phyloP scores from a whole-genome alignment of 2,797 vertebrate species.

The Scarus forsteni region DNA sequence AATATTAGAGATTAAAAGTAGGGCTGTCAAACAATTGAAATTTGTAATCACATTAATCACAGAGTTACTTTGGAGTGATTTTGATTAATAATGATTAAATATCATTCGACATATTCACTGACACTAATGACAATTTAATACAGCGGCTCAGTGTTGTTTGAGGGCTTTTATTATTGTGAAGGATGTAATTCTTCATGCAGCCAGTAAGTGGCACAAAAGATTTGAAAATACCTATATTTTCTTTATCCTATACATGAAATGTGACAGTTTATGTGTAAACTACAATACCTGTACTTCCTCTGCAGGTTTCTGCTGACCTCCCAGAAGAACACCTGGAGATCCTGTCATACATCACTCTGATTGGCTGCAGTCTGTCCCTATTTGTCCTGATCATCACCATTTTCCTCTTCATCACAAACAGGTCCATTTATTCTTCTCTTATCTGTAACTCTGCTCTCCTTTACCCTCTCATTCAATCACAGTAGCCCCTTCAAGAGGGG shows the following conservation, averaged over 20 bases:
- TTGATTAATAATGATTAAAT: too few relatives aligned
- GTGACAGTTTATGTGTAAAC: too few relatives aligned
- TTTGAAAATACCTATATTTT: not conserved
- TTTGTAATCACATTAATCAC: too few relatives aligned
- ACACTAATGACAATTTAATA: too few relatives aligned
- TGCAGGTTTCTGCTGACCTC: slow-evolving; percentile 22
- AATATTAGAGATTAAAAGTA: too few relatives aligned
- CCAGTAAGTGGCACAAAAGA: not conserved
- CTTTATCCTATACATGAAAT: too few relatives aligned
- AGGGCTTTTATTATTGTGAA: too few relatives aligned
- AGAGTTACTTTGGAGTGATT: too few relatives aligned
- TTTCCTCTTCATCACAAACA: slow-evolving; percentile 51
- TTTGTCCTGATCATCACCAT: slow-evolving; percentile 39
- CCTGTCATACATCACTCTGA: slow-evolving; percentile 44
- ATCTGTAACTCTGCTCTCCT: not conserved
- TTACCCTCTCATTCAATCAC: not conserved
- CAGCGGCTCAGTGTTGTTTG: too few relatives aligned
- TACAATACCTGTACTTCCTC: not conserved
- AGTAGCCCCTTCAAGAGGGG: too few relatives aligned
- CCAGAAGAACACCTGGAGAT: not conserved
- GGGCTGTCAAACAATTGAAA: too few relatives aligned
- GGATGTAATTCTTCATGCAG: not conserved
- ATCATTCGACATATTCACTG: too few relatives aligned
- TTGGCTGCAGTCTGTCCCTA: slow-evolving; percentile 65
- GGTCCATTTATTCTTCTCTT: slow-evolving; percentile 24